A percentile compares a stretch with the other conserved stretches of the same genome.
Evolutionary conservation across 2,888 invertebrate species (phyloP).

Genomic region (Pristionchus japonicus): DNA sequence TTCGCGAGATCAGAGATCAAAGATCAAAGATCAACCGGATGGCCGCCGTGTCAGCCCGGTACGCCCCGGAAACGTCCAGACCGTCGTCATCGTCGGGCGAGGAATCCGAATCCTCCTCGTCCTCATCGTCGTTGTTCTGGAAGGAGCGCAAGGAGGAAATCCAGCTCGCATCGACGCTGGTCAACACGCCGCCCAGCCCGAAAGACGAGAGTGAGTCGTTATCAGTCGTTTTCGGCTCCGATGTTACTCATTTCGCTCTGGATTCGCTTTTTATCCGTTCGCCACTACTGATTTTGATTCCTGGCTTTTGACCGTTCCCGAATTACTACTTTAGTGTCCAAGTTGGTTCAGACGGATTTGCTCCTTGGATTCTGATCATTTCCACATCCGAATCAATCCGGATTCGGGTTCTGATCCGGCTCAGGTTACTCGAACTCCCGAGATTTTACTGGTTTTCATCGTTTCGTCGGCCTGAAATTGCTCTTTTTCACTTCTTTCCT

Average conservation of each 20-base stretch:
- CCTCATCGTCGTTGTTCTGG: not conserved
- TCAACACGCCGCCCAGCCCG: not conserved
- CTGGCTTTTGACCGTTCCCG: too few relatives aligned
- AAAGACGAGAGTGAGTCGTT: not conserved
- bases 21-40: constrained; percentile 41
- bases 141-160: constrained; percentile 10
- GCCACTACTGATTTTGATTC: too few relatives aligned
- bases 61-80: not conserved
- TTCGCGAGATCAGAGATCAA: not conserved
- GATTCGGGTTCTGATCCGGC: too few relatives aligned
- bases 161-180: not conserved
- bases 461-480: not conserved
- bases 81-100: not conserved
- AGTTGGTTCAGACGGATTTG: too few relatives aligned
- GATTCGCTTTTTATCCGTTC: too few relatives aligned
- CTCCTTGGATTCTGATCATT: too few relatives aligned
- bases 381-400: too few relatives aligned
- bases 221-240: too few relatives aligned
- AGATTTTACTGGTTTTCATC: not conserved
- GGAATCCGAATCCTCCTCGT: constrained; percentile 2
- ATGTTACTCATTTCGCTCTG: too few relatives aligned
- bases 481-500: not conserved
- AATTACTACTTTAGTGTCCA: too few relatives aligned
- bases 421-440: too few relatives aligned
- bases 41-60: not conserved